Conservation (phyloP, 2,888 invertebrate species). For the Sinohyriopsis cumingii region DNA sequence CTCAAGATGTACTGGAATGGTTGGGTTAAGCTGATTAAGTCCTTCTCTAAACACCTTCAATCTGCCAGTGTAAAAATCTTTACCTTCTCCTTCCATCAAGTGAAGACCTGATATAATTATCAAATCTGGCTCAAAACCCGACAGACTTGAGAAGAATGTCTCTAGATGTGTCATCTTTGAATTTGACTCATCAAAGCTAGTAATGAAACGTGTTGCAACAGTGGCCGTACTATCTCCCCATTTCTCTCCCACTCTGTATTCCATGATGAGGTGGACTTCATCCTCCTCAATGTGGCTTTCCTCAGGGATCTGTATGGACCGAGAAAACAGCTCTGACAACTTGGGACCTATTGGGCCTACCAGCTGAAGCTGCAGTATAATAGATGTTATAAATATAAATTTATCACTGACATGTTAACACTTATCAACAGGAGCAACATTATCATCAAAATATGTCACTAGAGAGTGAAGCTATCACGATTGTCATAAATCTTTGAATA, state of each 20-base stretch:
- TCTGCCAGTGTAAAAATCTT: slow-evolving; percentile 45
- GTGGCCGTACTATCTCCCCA: slow-evolving; percentile 70
- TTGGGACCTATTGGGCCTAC: slow-evolving; percentile 74
- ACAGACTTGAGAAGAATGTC: slow-evolving; percentile 71
- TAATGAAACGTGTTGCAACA: slow-evolving; percentile 72
- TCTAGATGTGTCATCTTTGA: slow-evolving; percentile 60
- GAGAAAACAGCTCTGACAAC: slow-evolving; percentile 68
- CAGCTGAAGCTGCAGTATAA: slow-evolving; percentile 68
- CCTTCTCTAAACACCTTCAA: slow-evolving; percentile 63
- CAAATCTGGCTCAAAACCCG: slow-evolving; percentile 69
- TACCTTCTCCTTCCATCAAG: slow-evolving; percentile 69
- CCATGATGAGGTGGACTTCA: slow-evolving; percentile 74
- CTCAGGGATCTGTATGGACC: slow-evolving; percentile 67
- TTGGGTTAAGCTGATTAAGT: slow-evolving; percentile 64
- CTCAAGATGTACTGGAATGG: slow-evolving; percentile 72
- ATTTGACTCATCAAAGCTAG: slow-evolving; percentile 72
- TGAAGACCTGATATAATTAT: slow-evolving; percentile 72
- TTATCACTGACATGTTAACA: neutral
- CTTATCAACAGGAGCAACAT: no score
- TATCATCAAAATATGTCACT: neutral
- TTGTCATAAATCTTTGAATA: no score
- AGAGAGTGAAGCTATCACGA: no score
- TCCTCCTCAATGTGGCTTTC: slow-evolving; percentile 64
- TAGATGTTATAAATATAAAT: neutral
- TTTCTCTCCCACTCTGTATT: slow-evolving; percentile 71